Percentiles rank a stretch among this genome's conserved stretches.
These are phyloP conservation scores for Metellina segmentata DNA, from an alignment of 2,888 invertebrate genomes.

Conservation along the genomic window DNA sequence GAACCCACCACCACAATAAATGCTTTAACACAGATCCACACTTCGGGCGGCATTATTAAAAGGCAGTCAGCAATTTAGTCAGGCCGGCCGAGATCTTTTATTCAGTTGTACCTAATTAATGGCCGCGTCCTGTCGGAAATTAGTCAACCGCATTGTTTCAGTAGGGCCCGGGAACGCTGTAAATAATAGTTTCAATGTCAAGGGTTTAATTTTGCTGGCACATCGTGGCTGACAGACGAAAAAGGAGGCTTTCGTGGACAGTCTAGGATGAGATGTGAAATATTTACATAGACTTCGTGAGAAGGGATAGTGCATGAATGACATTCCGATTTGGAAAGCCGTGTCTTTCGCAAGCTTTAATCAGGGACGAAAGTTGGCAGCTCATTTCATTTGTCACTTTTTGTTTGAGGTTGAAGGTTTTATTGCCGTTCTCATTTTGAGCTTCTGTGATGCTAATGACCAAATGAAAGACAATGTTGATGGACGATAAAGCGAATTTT, in stretches of 20 bases:
- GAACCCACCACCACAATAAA: conserved; percentile 23
- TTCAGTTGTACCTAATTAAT: conserved; percentile 57
- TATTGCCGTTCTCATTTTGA: too few relatives aligned
- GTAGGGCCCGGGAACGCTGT: conserved; percentile 33
- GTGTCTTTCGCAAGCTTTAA: too few relatives aligned
- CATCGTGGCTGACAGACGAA: background rate
- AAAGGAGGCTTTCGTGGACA: conserved; percentile 8
- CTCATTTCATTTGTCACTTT: too few relatives aligned
- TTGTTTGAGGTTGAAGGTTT: too few relatives aligned
- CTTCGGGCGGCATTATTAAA: conserved; percentile 3
- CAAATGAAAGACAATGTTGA: too few relatives aligned
- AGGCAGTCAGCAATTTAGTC: conserved; percentile 5
- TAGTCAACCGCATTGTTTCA: conserved; percentile 64
- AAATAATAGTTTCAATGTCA: conserved; percentile 66
- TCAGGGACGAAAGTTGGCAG: too few relatives aligned
- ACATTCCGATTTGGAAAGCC: too few relatives aligned
- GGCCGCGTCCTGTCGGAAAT: conserved; percentile 59
- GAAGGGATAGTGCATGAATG: too few relatives aligned
- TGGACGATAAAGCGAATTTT: too few relatives aligned
- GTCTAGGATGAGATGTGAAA: conserved; percentile 11
- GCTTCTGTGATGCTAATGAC: too few relatives aligned
- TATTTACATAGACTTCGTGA: too few relatives aligned
- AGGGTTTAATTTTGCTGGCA: conserved; percentile 44
- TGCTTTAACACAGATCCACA: conserved; percentile 37
- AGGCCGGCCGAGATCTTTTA: conserved; percentile 32